Base-by-base conservation (phyloP, 2,797 vertebrate species). In the Chlorospingus flavigularis region DNA sequence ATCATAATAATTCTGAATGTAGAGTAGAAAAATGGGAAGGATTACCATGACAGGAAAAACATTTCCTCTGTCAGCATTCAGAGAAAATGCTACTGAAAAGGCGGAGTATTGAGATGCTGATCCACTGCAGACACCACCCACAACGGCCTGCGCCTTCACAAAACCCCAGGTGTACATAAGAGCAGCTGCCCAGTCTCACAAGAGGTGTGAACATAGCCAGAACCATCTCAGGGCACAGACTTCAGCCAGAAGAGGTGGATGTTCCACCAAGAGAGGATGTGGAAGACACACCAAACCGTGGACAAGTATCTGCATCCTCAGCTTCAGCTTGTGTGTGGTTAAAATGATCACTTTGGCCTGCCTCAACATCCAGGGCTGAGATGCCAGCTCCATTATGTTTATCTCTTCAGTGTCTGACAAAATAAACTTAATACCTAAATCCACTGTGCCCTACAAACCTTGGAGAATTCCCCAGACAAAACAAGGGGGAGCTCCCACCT, bases 11-110 rank as follows among this genome's bases (percentile, higher is more conserved):
- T 67, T 73, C 8, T 60, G 73, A 40, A 73, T 30, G 30, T 7
- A 82, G 31, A 88, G 55, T 48, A 68, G 40, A 86, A 88, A 90
- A 88, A 73, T 43, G 11, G 17, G 30, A 76, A 58, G 74, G 71
- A 75, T 47, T 82, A 84, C n/a, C n/a, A 43, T 3, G 20, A 28
- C 4, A 68, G 50, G 24, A 68, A 63, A 79, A 91, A 25, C 2
- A 21, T 37, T 10, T 54, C 68, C 20, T 61, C 31, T 78, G 19
- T 16, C 28, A 87, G 24, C 7, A 35, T 30, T 62, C 48, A 60
- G 57, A 43, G 21, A 33, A 58, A 93, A 58, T 43, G 7, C n/a
- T 57, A 39, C 37, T 0, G 11, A n/a, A 54, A 87, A 51, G 42
- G 11, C 0, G 3, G n/a, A 62, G 23, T 17, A 11, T 7, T 11